Evolutionary conservation across 2,888 invertebrate genomes (phyloP).

Genomic region (Pachliopta kotzebuea): DNA sequence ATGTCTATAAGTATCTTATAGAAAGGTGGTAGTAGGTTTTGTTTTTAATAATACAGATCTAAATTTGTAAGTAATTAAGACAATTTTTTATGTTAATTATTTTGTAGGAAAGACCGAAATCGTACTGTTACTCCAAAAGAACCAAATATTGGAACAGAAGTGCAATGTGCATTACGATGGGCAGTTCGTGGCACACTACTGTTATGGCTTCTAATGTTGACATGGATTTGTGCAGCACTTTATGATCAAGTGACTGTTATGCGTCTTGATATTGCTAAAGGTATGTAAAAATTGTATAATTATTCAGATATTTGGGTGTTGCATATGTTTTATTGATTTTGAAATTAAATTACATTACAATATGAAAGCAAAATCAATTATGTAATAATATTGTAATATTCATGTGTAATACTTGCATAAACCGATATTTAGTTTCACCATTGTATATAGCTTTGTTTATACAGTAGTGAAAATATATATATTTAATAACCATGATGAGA

Average conservation of each 20-base stretch:
- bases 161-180: constrained; percentile 66
- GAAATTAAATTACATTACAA: too few species aligned
- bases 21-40: too few species aligned
- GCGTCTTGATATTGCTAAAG: constrained; percentile 57
- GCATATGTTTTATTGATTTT: not conserved
- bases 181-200: constrained; percentile 67
- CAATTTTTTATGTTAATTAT: not conserved
- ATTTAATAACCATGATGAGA: too few species aligned
- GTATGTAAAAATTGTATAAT: constrained; percentile 42
- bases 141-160: constrained; percentile 58
- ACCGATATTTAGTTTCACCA: too few species aligned
- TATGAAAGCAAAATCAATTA: too few species aligned
- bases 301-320: not conserved
- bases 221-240: constrained; percentile 73
- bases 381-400: too few species aligned
- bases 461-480: too few species aligned
- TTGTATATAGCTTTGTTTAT: too few species aligned
- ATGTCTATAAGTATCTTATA: too few species aligned
- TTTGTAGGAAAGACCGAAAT: constrained; percentile 62
- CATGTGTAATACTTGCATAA: too few species aligned
- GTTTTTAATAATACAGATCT: too few species aligned
- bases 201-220: constrained; percentile 71
- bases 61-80: not conserved
- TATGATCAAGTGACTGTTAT: constrained; percentile 70
- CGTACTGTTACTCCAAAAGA: constrained; percentile 43